Evolutionary conservation across 2,888 invertebrate genomes (phyloP), one percentile per base, ranked within the genome.

Genomic region (Tenthredo scrophulariae): DNA sequence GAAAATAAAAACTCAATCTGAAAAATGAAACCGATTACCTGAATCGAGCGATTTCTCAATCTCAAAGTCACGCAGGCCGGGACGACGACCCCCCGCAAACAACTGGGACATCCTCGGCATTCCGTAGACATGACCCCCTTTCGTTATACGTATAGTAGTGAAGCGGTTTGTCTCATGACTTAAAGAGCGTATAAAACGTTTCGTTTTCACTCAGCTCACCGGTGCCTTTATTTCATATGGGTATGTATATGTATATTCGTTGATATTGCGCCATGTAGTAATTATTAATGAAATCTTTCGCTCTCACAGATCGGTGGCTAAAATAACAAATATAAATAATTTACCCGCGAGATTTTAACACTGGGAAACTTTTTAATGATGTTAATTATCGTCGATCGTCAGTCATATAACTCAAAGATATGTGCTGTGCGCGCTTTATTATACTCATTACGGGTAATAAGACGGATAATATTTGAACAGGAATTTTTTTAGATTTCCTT

Each of bases 81-180:
- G 33, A 40, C 46, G 46, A 40, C 62, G 62, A 80, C 80, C 50
- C 50, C 80, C 54, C 10, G 62, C 46, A 18, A 67, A 83, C 83
- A 83, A 67, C 67, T 83, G 83, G 83, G 83, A 83, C 83, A 70
- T 70, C 67, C 70, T 46, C 67, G 83, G 33, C 83, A 83, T 83
- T 83, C 83, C 83, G 83, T 6, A 46, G 83, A 83, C 83, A 22
- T 83, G 83, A 83, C 83, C 67, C 67, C 83, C 83, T 83, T 83
- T 83, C 43, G 43, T 29, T 67, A 33, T 26, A 65, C 13, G 4
- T 67, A 43, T 40, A 40, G 18, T n/a, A 18, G n/a, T 10, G 7
- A 74, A n/a, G 40, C 74, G 13, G 13, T 7, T 18, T n/a, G 40
- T 74, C 22, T 74, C 10, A 2, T n/a, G 54, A 54, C 54, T 54